These are phyloP conservation scores for Lepidonotus clava DNA, from an alignment of 2,888 invertebrate species.

Conservation along the genomic window DNA sequence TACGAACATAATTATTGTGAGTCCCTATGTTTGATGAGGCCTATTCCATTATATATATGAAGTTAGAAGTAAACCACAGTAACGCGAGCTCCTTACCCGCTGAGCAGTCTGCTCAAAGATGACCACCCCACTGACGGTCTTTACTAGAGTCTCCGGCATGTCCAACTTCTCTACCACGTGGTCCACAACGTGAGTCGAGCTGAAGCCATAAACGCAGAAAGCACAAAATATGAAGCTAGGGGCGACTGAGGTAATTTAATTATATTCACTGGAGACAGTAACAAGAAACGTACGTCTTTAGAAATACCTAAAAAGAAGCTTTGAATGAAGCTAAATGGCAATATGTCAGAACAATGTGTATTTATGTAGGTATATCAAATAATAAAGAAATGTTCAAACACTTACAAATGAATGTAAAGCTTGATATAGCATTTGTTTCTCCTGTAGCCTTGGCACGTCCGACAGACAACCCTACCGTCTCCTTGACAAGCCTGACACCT, in stretches of 20 bases:
- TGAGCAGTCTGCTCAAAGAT: slow-evolving; percentile 48
- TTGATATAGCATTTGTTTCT: slow-evolving; percentile 54
- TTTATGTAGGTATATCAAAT: too few relatives aligned
- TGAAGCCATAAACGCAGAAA: not conserved
- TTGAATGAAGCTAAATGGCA: too few relatives aligned
- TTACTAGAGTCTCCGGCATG: slow-evolving; percentile 14
- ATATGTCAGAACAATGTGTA: too few relatives aligned
- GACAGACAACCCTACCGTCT: slow-evolving; percentile 51
- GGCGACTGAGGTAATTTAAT: too few relatives aligned
- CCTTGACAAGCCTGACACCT: slow-evolving; percentile 50
- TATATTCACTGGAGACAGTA: too few relatives aligned
- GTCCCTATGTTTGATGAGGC: too few relatives aligned
- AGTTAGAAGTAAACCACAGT: not conserved
- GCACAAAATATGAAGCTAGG: not conserved
- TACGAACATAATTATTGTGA: too few relatives aligned
- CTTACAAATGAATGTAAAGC: slow-evolving; percentile 56
- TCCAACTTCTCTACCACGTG: slow-evolving; percentile 39
- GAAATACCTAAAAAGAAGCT: too few relatives aligned
- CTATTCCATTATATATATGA: too few relatives aligned
- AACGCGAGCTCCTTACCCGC: not conserved
- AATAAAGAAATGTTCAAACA: too few relatives aligned
- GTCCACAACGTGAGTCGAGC: slow-evolving; percentile 36
- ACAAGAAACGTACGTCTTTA: too few relatives aligned
- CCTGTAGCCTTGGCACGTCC: slow-evolving; percentile 55
- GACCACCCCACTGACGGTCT: slow-evolving; percentile 38